These are phyloP conservation scores for Orthosia cruda DNA, from an alignment of 2,888 invertebrate species.

Conservation along the genomic window DNA sequence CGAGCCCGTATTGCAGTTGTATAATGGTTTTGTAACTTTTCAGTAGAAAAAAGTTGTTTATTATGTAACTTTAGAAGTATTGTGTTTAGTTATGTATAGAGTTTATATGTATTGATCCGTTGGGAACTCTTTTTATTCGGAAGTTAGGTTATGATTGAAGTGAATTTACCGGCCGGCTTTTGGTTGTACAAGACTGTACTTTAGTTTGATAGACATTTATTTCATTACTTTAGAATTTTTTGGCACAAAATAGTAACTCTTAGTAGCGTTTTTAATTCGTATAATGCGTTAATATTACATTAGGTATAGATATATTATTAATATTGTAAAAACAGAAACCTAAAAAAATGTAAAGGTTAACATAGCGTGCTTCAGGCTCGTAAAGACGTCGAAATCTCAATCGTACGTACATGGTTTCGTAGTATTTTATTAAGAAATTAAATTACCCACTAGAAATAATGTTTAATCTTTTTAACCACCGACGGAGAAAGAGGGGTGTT, in stretches of 20 bases:
- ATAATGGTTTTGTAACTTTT: constrained; percentile 79
- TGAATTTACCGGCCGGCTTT: constrained; percentile 31
- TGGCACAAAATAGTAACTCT: too few species aligned
- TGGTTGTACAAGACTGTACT: background rate
- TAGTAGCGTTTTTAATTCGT: too few species aligned
- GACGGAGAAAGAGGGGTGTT: too few species aligned
- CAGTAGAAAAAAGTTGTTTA: constrained; percentile 67
- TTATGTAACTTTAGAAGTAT: constrained; percentile 72
- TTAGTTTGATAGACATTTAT: background rate
- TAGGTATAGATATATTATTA: background rate
- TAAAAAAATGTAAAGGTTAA: constrained; percentile 24
- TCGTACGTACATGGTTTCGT: constrained; percentile 6
- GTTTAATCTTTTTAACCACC: background rate
- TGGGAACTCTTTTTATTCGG: background rate
- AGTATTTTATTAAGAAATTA: constrained; percentile 9
- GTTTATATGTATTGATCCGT: background rate
- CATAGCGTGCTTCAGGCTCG: constrained; percentile 34
- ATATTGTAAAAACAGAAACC: background rate
- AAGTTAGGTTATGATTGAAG: constrained; percentile 2
- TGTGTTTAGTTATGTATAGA: background rate
- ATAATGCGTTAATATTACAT: too few species aligned
- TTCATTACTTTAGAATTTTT: too few species aligned
- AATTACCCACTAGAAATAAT: background rate
- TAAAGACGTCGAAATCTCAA: constrained; percentile 30
- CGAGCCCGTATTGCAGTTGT: constrained; percentile 87